phyloP scores from a whole-genome alignment of 1,140 invertebrate genomes.

The Phymastichus coffea region DNA sequence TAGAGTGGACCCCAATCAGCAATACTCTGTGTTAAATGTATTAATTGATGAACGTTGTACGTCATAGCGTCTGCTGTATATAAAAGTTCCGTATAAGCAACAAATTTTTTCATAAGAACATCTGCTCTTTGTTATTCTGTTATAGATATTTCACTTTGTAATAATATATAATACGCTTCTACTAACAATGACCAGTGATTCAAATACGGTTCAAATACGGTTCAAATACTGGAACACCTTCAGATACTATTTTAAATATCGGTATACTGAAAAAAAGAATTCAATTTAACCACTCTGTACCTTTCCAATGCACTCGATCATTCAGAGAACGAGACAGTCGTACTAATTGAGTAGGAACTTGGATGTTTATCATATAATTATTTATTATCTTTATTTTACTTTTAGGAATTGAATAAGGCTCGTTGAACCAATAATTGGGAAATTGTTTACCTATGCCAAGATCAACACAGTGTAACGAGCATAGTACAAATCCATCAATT shows the following conservation, averaged over 20 bases:
- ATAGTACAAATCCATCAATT: constrained; percentile 6
- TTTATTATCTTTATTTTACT: background rate
- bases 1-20: constrained; percentile 20
- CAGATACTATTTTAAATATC: background rate
- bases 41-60: constrained; percentile 25
- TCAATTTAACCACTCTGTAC: constrained; percentile 25
- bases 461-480: background rate
- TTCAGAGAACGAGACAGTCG: constrained; percentile 11
- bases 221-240: background rate
- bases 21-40: constrained; percentile 27
- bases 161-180: constrained; percentile 4
- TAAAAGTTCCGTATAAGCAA: constrained; percentile 2
- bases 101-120: background rate
- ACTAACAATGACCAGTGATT: too few species aligned
- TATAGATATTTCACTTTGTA: background rate
- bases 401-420: background rate
- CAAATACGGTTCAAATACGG: constrained; percentile 14
- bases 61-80: constrained; percentile 22
- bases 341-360: constrained; percentile 21
- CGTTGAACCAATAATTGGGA: constrained; percentile 3
- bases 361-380: background rate
- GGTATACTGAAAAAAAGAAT: constrained; percentile 25
- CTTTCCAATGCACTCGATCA: constrained; percentile 20
- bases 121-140: background rate
- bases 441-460: constrained; percentile 2